Evolutionary conservation across 2,797 vertebrate species (phyloP), one percentile per base, ranked within the genome.

Genomic region (Xenops minutus): DNA sequence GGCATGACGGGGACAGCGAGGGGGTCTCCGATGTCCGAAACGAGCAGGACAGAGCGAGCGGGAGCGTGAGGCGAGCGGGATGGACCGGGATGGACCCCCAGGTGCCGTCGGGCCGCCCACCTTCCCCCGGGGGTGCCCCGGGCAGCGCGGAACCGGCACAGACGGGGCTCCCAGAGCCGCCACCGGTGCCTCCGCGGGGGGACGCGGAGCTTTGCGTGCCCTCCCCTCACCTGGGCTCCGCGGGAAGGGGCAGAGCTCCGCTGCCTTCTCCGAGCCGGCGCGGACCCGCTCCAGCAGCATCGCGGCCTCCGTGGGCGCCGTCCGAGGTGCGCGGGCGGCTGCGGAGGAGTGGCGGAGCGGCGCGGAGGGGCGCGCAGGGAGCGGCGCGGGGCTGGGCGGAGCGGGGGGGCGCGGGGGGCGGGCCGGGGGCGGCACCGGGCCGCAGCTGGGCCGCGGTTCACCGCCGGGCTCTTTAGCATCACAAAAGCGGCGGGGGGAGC

Each of bases 281-380:
- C 93, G 92, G 80, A 95, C 96, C 6, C 92, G 24, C 69, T 97
- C 96, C 80, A 98, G 96, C 82, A 97, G 92, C 97, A 98, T 97
- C 46, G 80, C 68, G 66, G 93, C 54, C 36, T 41, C 80, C 10
- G n/a, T 64, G 69, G 75, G 64, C 54, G 63, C 78, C 63, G 94
- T 92, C 83, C 92, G 95, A 87, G 86, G 85, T 34, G 93, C 93
- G 95, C 88, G 88, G 90, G 81, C 36, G 80, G 80, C 76, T 49
- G 94, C 86, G 90, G 41, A 62, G 75, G 84, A 90, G 92, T 93
- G 94, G 92, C 76, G 90, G 92, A 85, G 84, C 22, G 34, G 71
- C 67, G 87, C 94, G 89, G 86, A 80, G 94, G 73, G 88, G 79
- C 63, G 90, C 79, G 79, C 83, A 79, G 84, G 84, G 91, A 88